A percentile compares a stretch with the other conserved stretches of the same genome.
These are phyloP conservation scores for Mormyrus hasselquistii DNA, from an alignment of 2,797 vertebrate genomes.

Conservation along the genomic window DNA sequence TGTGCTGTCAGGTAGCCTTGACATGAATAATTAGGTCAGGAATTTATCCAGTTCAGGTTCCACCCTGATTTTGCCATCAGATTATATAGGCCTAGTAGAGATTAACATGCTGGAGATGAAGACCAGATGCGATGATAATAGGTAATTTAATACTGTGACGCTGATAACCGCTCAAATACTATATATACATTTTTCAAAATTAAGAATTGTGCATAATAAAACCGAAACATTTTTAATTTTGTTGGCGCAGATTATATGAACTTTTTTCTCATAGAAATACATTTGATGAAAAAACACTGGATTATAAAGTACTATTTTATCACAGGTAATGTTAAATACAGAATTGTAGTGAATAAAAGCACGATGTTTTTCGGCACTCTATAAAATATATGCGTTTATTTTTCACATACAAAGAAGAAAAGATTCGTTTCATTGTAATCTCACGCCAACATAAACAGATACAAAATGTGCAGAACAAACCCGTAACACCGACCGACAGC, in stretches of 20 bases:
- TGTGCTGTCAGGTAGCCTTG: slow-evolving; percentile 40
- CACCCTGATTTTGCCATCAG: slow-evolving; percentile 43
- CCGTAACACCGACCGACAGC: background rate
- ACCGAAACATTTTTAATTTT: background rate
- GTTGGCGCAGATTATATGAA: background rate
- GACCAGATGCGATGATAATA: slow-evolving; percentile 50
- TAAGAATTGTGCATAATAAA: background rate
- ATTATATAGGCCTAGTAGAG: slow-evolving; percentile 45
- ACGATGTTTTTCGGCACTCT: background rate
- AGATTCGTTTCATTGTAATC: background rate
- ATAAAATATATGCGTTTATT: background rate
- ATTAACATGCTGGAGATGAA: slow-evolving; percentile 34
- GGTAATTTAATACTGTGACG: slow-evolving; percentile 38
- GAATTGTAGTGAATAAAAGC: background rate
- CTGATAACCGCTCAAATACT: slow-evolving; percentile 21
- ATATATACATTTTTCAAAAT: background rate
- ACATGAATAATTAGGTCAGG: slow-evolving; percentile 58
- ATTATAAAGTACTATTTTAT: background rate
- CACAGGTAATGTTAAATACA: background rate
- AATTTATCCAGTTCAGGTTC: slow-evolving; percentile 43
- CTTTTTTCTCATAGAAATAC: background rate
- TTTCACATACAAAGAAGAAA: background rate
- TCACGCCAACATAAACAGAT: background rate
- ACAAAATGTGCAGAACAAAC: background rate
- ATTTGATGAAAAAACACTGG: background rate